Base-by-base conservation (phyloP, 2,888 invertebrate genomes). In the Callinectes sapidus region DNA sequence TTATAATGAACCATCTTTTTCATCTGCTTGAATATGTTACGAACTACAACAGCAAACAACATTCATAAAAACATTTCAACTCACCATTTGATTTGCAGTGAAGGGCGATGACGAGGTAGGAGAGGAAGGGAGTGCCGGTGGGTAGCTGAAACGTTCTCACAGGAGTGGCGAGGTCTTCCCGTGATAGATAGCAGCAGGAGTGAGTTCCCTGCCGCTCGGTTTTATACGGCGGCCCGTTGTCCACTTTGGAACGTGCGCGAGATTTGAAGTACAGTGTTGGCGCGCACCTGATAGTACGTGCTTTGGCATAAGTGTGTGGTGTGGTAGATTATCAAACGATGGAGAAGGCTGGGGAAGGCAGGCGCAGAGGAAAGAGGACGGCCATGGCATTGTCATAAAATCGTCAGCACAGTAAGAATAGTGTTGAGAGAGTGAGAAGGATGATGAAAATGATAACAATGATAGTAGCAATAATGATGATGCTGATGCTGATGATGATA, bases 121-220 rank as follows among this genome's bases (percentile, higher is more conserved):
- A 16, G 32, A 81, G 35, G 81, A 32, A 10, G 81, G 81, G 16
- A 35, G 35, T 16, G 8, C 8, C 8, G 35, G 35, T 35, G 81
- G 14, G 32, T 2, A 14, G 81, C 8, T 35, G n/a, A 13, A 13
- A 28, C 18, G 8, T 81, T 81, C 81, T 81, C 81, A 81, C 81
- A 81, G 81, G 81, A 81, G 81, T 28, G 81, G 81, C 35, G 81
- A 81, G 81, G 81, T 81, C 32, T 81, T 81, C 81, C 81, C 81
- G 81, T 81, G 81, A 81, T 81, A 81, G 81, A 81, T 81, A 81
- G 35, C 81, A 81, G 35, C 81, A 81, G 32, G 14, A 35, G 39
- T 5, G 39, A 39, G 81, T 81, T 14, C 13, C 1, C 23, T 71
- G 35, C 35, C 81, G 81, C 32, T 35, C 35, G 81, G 35, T 35